phyloP scores from a whole-genome alignment of 2,113 vertebrate genomes.

The Tragelaphus scriptus region DNA sequence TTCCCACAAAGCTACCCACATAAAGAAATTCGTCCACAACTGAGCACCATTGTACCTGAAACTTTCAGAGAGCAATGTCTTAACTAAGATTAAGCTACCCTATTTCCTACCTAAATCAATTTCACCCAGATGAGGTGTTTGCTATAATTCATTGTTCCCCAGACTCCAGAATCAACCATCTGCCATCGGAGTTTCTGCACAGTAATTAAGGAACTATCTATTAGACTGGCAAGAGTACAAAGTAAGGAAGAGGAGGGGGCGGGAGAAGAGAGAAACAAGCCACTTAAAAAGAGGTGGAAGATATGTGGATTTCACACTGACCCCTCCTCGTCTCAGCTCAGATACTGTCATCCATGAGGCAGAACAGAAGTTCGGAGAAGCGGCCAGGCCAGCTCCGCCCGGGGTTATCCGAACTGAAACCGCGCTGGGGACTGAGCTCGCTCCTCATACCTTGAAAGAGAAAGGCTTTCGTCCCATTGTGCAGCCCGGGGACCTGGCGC shows the following conservation, averaged over 20 bases:
- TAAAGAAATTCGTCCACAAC: conserved; percentile 7
- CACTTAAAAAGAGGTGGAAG: neutral
- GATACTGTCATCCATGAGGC: neutral
- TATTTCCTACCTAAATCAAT: conserved; percentile 67
- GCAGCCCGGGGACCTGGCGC: conserved; percentile 94
- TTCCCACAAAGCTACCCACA: neutral
- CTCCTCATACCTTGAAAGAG: conserved; percentile 90
- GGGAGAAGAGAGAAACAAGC: neutral
- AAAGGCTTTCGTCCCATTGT: conserved; percentile 95
- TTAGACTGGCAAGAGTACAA: conserved; percentile 48
- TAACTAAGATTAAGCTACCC: conserved; percentile 59
- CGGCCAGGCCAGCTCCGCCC: neutral
- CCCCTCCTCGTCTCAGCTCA: neutral
- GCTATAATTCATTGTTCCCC: conserved; percentile 81
- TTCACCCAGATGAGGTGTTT: conserved; percentile 69
- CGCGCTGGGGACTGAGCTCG: neutral
- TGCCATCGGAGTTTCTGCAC: conserved; percentile 76
- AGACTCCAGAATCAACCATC: conserved; percentile 80
- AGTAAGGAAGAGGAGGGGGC: neutral
- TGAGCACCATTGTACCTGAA: conserved; percentile 45
- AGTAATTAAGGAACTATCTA: conserved; percentile 80
- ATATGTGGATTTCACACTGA: neutral
- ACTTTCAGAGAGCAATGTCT: conserved; percentile 71
- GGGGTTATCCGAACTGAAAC: neutral
- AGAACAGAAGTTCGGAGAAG: conserved; percentile 47